phyloP scores from a whole-genome alignment of 2,797 vertebrate genomes.

The Eupleurogrammus muticus region DNA sequence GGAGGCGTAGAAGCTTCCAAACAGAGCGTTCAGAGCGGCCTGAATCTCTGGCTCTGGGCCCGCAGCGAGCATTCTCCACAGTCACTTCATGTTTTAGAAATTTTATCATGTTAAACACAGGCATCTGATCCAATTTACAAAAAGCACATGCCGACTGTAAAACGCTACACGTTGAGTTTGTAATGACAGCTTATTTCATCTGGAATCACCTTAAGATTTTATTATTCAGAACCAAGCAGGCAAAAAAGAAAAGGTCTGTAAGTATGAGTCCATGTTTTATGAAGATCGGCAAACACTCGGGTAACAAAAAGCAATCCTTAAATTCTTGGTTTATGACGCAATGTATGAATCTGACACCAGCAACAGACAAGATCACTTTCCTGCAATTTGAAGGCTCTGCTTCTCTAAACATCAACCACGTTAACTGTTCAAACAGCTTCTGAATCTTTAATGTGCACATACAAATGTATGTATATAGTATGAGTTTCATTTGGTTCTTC shows the following conservation, averaged over 20 bases:
- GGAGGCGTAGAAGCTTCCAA: neutral
- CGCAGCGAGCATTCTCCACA: too few species aligned
- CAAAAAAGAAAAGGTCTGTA: neutral
- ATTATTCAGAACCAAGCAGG: neutral
- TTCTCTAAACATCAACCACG: neutral
- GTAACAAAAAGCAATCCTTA: slow-evolving; percentile 6
- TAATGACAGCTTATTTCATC: neutral
- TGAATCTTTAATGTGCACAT: neutral
- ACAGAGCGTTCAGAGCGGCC: too few species aligned
- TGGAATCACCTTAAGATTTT: neutral
- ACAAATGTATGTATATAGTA: neutral
- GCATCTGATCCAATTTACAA: too few species aligned
- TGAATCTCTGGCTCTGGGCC: too few species aligned
- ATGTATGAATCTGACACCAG: slow-evolving; percentile 26
- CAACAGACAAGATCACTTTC: slow-evolving; percentile 22
- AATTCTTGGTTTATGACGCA: slow-evolving; percentile 21
- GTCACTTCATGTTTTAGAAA: too few species aligned
- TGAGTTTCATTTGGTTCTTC: neutral
- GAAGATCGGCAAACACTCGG: slow-evolving; percentile 4
- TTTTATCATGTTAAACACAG: too few species aligned
- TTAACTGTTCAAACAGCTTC: slow-evolving; percentile 7
- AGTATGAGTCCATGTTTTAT: neutral
- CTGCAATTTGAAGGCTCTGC: slow-evolving; percentile 16
- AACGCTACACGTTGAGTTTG: neutral
- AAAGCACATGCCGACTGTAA: neutral